Evolutionary conservation across 2,113 vertebrate species (phyloP), one percentile per base, ranked within the genome.

Genomic region (Microcebus griseorufus): DNA sequence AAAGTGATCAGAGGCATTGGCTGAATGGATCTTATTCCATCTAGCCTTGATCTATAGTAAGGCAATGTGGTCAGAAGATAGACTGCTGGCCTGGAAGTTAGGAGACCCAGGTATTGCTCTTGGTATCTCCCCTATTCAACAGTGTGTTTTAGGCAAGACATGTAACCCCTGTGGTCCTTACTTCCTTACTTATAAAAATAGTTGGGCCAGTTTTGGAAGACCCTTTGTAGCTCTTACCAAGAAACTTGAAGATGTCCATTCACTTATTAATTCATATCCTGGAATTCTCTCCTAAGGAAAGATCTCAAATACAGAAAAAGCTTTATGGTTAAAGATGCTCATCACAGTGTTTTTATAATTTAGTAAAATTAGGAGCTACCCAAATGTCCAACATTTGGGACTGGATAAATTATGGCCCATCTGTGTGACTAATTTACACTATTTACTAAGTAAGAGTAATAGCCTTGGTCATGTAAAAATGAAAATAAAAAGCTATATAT

Each of bases 331-430:
- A 92, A 92, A 92, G 93, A 76, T 70, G 39, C 18, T 72, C 25
- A n/a, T 72, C 29, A 55, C 25, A 7, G 17, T 39, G n/a, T 84
- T 94, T 97, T 80, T 76, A 81, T 69, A 53, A 39, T 75, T 91
- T 93, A 37, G 42, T 91, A 69, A 95, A 94, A 86, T n/a, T 89
- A 81, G 82, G 90, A 81, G 76, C 84, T 95, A 69, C 20, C 25
- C 89, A 29, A 91, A 73, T 37, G 27, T 93, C 42, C 48, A 70
- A 3, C 22, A 34, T 53, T 42, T 76, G 75, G 37, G 37, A 69
- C n/a, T 84, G 6, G 34, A 70, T 84, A 76, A 93, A 70, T 55
- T 65, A 48, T 60, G 78, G 25, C 37, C 60, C 39, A 39, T 92
- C 80, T 97, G 23, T 75, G 88, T 55, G 65, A 86, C 76, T 75